Conservation (phyloP, 2,888 invertebrate genomes). For the Neocrepidodera transversa region DNA sequence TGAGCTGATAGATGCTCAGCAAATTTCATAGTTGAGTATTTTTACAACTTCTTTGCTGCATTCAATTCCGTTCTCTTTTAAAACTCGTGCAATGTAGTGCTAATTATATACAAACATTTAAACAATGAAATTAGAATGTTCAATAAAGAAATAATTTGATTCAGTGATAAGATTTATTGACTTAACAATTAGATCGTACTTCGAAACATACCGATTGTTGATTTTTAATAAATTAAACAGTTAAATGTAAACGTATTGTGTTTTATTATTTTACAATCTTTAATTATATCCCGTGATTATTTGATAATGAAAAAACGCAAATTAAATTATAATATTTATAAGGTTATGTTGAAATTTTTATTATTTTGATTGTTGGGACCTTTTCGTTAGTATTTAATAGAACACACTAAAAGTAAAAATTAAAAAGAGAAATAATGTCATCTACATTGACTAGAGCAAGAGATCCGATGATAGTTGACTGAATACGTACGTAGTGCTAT, state of each 20-base stretch:
- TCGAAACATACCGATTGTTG: conserved; percentile 14
- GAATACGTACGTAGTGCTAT: no score
- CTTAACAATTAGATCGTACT: conserved; percentile 6
- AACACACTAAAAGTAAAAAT: no score
- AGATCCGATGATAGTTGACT: no score
- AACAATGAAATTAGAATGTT: conserved; percentile 3
- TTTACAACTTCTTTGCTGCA: background rate
- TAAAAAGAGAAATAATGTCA: no score
- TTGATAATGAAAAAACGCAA: no score
- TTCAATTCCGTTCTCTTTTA: conserved; percentile 4
- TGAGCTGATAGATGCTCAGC: conserved; percentile 88
- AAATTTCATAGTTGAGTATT: conserved; percentile 77
- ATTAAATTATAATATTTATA: conserved; percentile 16
- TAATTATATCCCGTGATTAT: conserved; percentile 22
- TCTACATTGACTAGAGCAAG: no score
- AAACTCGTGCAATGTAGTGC: background rate
- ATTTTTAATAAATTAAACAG: conserved; percentile 3
- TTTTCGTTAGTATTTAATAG: no score
- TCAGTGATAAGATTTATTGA: conserved; percentile 12
- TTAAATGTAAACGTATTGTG: background rate
- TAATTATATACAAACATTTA: conserved; percentile 12
- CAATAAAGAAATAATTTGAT: background rate
- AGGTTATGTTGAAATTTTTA: background rate
- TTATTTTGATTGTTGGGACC: no score
- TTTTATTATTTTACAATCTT: background rate